Evolutionary conservation across 2,888 invertebrate genomes (phyloP), one percentile per base, ranked within the genome.

Genomic region (Cotesia congregata): DNA sequence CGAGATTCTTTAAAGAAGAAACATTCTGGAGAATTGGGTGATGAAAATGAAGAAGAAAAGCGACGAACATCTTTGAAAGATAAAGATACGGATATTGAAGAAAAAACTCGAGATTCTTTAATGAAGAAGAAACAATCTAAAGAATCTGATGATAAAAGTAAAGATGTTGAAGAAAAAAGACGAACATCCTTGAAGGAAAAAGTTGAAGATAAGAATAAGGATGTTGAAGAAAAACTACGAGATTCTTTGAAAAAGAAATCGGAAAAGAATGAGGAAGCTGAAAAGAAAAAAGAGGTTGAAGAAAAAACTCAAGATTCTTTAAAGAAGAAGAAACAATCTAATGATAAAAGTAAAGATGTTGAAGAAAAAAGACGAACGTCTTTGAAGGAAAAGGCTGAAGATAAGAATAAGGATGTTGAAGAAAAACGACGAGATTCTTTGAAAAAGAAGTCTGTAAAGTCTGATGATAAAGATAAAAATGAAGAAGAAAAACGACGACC

Each of bases 321-420:
- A 6, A 12, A 41, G 20, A 39, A 41, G 9, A 62, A 72, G 20
- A 39, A 41, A 5, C 38, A 72, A 17, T 4, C 41, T 1, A n/a
- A 1, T 87, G 87, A 15, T 87, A 83, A 80, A 90, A 89, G 83
- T 38, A 65, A 77, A 70, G 5, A 62, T 17, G 62, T 6, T 17
- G 90, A 90, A 80, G 89, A 83, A 79, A 81, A 79, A 65, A 83
- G 83, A 87, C 89, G 89, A 87, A 78, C 81, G 77, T 90, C 79
- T 85, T 88, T 76, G 85, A 84, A 62, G 82, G 85, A 65, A 15
- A 12, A 20, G 80, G 77, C 39, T 77, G 5, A 80, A 80, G 17
- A 77, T 68, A 15, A 62, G 17, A 17, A 81, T 41, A 79, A 77
- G 9, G 70, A 73, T 0, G 6, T 62, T 71, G 5, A 75, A 38